These are phyloP conservation scores for Adela reaumurella DNA, from an alignment of 2,888 invertebrate species.

Conservation along the genomic window DNA sequence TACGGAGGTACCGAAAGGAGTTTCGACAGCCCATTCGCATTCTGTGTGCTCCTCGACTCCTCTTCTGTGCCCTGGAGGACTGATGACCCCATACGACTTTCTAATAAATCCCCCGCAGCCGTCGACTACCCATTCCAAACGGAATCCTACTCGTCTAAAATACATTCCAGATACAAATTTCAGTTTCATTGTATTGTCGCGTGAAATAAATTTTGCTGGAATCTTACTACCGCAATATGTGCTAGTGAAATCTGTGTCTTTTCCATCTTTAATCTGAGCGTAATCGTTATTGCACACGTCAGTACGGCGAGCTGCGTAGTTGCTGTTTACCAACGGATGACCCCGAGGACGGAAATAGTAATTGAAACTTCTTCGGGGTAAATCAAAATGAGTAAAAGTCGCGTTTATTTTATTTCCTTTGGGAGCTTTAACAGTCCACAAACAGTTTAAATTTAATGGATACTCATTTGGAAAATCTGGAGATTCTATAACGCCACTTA, in stretches of 20 bases:
- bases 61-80: conserved; percentile 62
- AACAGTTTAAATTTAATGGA: conserved; percentile 63
- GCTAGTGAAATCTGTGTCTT: conserved; percentile 24
- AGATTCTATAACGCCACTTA: conserved; percentile 78
- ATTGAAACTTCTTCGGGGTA: too few species aligned
- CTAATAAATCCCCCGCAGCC: conserved; percentile 73
- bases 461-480: conserved; percentile 75
- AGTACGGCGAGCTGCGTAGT: too few species aligned
- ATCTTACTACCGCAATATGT: conserved; percentile 39
- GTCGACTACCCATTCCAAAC: conserved; percentile 74
- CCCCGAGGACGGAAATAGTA: too few species aligned
- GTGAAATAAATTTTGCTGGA: conserved; percentile 53
- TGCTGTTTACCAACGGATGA: too few species aligned
- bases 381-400: conserved; percentile 75
- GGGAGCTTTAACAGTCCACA: conserved; percentile 73
- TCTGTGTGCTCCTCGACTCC: conserved; percentile 51
- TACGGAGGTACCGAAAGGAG: conserved; percentile 62
- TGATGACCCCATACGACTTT: conserved; percentile 51
- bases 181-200: conserved; percentile 57
- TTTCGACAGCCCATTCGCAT: conserved; percentile 78
- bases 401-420: conserved; percentile 75
- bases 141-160: conserved; percentile 63
- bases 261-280: conserved; percentile 45
- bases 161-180: conserved; percentile 62
- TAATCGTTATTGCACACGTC: conserved; percentile 59